Conservation (phyloP, 1,140 invertebrate genomes). For the Drosophila ohnishii region DNA sequence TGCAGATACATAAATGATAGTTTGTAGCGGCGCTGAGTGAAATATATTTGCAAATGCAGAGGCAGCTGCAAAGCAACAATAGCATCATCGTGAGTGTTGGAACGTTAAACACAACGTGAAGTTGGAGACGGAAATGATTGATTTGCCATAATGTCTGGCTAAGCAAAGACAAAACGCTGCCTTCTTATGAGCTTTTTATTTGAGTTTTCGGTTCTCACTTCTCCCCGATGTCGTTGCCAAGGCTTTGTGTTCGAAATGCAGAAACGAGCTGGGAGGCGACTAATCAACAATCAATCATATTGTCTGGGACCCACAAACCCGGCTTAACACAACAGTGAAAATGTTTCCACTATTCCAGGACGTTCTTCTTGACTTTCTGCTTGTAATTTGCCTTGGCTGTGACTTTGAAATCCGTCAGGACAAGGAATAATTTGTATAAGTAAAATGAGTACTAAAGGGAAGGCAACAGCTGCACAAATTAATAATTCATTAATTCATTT, state of each 20-base stretch:
- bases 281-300: constrained; percentile 76
- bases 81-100: constrained; percentile 2
- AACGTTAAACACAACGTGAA: constrained; percentile 54
- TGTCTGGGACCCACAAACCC: constrained; percentile 40
- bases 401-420: constrained; percentile 40
- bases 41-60: constrained; percentile 57
- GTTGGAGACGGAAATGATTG: constrained; percentile 74
- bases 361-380: constrained; percentile 18
- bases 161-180: constrained; percentile 9
- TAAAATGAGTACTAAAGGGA: constrained; percentile 21
- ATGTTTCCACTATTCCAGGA: constrained; percentile 39
- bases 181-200: constrained; percentile 33
- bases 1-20: constrained; percentile 29
- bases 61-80: constrained; percentile 15
- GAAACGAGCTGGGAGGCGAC: constrained; percentile 19
- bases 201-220: constrained; percentile 42
- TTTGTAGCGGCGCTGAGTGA: constrained; percentile 25
- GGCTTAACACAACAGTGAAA: constrained; percentile 55
- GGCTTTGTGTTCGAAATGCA: constrained; percentile 56
- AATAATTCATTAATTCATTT: background rate
- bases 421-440: constrained; percentile 39
- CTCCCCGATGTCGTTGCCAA: constrained; percentile 10
- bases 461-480: background rate
- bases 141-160: constrained; percentile 62
- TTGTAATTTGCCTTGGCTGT: constrained; percentile 13